A percentile compares a stretch with the other conserved stretches of the same genome.
These are phyloP conservation scores for Lucilia cuprina DNA, from an alignment of 1,140 invertebrate species.

Conservation along the genomic window DNA sequence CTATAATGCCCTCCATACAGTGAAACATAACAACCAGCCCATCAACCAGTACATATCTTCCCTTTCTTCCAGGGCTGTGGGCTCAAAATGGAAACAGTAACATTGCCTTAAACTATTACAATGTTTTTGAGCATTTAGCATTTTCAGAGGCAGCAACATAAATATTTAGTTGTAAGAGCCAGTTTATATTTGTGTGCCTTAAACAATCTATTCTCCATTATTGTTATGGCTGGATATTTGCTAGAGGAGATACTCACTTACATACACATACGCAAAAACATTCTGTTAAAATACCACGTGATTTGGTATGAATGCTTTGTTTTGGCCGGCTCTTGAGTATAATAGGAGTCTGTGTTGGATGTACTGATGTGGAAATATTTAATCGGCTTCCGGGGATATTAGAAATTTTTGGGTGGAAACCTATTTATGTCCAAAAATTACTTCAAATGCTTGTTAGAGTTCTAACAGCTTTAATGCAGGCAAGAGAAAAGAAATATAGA, in stretches of 20 bases:
- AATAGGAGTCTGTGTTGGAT: not conserved
- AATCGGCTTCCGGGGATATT: constrained; percentile 16
- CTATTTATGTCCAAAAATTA: not conserved
- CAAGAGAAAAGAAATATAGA: too few relatives aligned
- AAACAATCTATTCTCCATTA: not conserved
- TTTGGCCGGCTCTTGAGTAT: not conserved
- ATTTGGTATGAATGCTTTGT: not conserved
- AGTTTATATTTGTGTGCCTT: not conserved
- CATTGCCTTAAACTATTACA: not conserved
- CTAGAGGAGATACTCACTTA: too few relatives aligned
- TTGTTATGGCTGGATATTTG: not conserved
- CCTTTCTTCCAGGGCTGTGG: too few relatives aligned
- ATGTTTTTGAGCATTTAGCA: not conserved
- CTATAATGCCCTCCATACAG: too few relatives aligned
- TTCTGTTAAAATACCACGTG: too few relatives aligned
- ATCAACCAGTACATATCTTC: too few relatives aligned
- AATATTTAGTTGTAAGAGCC: not conserved
- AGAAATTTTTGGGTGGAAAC: constrained; percentile 15
- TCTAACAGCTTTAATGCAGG: not conserved
- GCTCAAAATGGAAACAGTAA: not conserved
- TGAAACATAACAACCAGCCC: too few relatives aligned
- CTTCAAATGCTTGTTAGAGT: not conserved
- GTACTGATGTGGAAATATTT: constrained; percentile 11
- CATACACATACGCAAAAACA: too few relatives aligned
- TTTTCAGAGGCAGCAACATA: not conserved